phyloP scores from a whole-genome alignment of 2,113 vertebrate genomes.

The Pterocles gutturalis region DNA sequence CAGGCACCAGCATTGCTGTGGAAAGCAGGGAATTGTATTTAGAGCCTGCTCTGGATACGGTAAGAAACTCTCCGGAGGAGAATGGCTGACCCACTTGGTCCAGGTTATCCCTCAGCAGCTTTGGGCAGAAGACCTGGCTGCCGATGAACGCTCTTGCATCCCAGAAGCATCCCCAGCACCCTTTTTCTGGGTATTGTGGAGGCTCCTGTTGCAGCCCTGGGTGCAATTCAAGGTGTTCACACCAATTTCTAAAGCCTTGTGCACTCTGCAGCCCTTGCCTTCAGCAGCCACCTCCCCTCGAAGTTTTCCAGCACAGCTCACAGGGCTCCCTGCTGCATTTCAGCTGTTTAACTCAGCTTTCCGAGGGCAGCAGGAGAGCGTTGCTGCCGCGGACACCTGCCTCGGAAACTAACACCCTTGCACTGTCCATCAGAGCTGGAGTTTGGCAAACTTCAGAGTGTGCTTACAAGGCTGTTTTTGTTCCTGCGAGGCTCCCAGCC shows the following conservation, averaged over 20 bases:
- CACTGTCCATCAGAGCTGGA: not conserved
- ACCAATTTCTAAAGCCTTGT: not conserved
- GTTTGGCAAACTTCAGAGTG: not conserved
- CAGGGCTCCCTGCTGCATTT: not conserved
- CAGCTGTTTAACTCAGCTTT: not conserved
- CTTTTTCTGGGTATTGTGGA: fast-evolving
- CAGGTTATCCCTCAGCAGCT: not conserved
- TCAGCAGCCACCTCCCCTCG: not conserved
- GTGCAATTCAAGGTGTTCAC: fast-evolving
- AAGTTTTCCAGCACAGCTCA: not conserved
- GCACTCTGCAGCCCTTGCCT: not conserved
- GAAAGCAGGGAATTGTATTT: not conserved
- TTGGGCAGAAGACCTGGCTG: not conserved
- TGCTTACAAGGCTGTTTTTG: constrained; percentile 38
- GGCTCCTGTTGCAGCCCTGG: not conserved
- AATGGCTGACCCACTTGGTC: not conserved
- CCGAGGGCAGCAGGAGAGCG: not conserved
- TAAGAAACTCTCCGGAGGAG: not conserved
- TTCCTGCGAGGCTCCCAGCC: constrained; percentile 22
- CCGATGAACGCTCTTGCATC: not conserved
- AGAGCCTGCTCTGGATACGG: not conserved
- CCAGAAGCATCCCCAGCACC: not conserved
- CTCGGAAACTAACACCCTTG: not conserved
- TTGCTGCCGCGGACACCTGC: constrained; percentile 1
- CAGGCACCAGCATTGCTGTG: not conserved